phyloP scores from a whole-genome alignment of 2,113 vertebrate species.

The Brachirus orientalis region DNA sequence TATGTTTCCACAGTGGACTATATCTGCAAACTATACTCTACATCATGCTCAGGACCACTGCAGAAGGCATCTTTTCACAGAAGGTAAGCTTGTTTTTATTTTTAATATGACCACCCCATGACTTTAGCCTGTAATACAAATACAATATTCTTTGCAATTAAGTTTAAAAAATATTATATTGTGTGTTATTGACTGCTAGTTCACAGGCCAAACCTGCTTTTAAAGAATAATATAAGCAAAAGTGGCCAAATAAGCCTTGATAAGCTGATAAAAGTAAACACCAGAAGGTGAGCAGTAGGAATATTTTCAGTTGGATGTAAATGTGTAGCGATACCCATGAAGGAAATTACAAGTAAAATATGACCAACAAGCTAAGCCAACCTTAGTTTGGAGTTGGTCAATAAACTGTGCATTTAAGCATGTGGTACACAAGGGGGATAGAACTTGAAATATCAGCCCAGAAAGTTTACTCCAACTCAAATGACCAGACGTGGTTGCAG shows the following conservation, averaged over 20 bases:
- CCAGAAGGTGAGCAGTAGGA: too few species aligned
- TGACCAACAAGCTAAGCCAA: background rate
- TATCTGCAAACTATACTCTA: background rate
- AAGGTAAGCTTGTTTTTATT: too few species aligned
- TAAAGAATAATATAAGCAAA: background rate
- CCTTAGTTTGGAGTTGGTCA: background rate
- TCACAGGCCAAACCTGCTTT: background rate
- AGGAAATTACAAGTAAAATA: too few species aligned
- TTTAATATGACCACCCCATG: too few species aligned
- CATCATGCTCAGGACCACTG: background rate
- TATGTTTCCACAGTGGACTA: background rate
- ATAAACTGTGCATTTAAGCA: too few species aligned
- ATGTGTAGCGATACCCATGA: too few species aligned
- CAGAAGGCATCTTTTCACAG: too few species aligned
- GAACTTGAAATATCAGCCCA: conserved; percentile 1
- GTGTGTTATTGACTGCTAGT: too few species aligned
- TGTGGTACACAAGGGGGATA: background rate
- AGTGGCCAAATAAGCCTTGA: background rate
- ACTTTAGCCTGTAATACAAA: background rate
- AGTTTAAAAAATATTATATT: too few species aligned
- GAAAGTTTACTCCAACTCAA: conserved; percentile 20
- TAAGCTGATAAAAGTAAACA: background rate
- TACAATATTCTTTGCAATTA: background rate
- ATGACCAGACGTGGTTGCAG: background rate
- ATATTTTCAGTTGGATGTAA: too few species aligned